Conservation (phyloP, 1,140 invertebrate genomes). For the Pemphigus obesinymphae region DNA sequence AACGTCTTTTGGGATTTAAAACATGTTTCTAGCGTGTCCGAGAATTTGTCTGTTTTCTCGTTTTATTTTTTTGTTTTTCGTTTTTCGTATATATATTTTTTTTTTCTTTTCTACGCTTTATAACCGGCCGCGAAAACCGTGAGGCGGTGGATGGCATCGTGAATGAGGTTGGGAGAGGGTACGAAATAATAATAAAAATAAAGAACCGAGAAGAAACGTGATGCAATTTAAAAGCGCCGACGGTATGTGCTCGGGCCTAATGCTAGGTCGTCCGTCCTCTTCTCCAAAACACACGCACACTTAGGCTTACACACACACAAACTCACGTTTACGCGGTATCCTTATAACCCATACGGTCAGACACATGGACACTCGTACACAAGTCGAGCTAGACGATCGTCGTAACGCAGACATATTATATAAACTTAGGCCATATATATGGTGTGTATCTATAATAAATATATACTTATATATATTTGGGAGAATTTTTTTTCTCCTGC, state of each 20-base stretch:
- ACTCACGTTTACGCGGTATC: too few species aligned
- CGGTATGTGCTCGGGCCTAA: slow-evolving; percentile 7
- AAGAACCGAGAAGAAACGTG: slow-evolving; percentile 5
- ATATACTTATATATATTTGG: background rate
- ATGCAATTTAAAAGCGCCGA: slow-evolving; percentile 23
- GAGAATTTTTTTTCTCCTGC: background rate
- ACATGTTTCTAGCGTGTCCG: background rate
- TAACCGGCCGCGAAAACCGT: background rate
- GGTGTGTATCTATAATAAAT: background rate
- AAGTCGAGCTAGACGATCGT: slow-evolving; percentile 4
- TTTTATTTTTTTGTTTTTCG: too few species aligned
- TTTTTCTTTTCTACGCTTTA: background rate
- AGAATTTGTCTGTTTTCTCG: background rate
- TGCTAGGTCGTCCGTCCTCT: background rate
- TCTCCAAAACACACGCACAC: background rate
- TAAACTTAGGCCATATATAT: background rate
- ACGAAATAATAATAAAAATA: slow-evolving; percentile 11
- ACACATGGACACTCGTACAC: too few species aligned
- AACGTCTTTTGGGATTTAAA: slow-evolving; percentile 8
- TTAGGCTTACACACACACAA: background rate
- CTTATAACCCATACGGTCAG: too few species aligned
- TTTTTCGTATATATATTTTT: background rate
- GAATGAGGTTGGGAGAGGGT: background rate
- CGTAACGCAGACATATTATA: background rate
- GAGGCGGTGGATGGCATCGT: too few species aligned